Conservation (phyloP, 2,113 vertebrate genomes). For the Urocolius indicus region DNA sequence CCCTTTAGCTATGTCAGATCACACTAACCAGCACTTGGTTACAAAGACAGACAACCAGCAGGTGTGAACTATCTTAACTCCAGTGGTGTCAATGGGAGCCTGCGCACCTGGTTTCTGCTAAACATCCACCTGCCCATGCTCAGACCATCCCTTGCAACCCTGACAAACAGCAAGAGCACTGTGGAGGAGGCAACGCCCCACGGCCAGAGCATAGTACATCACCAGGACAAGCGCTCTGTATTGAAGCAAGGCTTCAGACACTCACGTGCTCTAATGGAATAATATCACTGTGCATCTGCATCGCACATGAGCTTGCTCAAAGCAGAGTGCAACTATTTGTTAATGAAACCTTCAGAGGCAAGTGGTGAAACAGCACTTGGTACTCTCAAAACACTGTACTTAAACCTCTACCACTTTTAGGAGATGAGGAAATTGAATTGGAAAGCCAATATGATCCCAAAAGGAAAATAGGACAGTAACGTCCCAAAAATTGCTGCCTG, state of each 20-base stretch:
- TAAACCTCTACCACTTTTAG: not conserved
- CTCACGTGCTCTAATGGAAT: fast-evolving
- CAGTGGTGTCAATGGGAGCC: not conserved
- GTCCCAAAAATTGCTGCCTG: not conserved
- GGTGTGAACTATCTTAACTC: not conserved
- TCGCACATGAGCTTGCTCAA: not conserved
- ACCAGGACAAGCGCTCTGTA: not conserved
- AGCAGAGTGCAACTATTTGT: not conserved
- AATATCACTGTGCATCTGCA: not conserved
- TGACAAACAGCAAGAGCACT: fast-evolving
- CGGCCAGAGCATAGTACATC: fast-evolving
- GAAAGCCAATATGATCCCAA: not conserved
- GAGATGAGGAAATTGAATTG: not conserved
- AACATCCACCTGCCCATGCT: not conserved
- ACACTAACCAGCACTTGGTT: not conserved
- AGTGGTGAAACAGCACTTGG: not conserved
- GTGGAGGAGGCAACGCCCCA: not conserved
- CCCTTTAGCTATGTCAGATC: not conserved
- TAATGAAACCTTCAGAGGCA: not conserved
- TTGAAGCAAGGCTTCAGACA: not conserved
- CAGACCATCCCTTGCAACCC: not conserved
- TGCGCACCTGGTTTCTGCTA: not conserved
- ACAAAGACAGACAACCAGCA: not conserved
- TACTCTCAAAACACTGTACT: too few species aligned
- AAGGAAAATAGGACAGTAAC: not conserved